Conservation (phyloP, 2,888 invertebrate genomes). For the Melieria picta region DNA sequence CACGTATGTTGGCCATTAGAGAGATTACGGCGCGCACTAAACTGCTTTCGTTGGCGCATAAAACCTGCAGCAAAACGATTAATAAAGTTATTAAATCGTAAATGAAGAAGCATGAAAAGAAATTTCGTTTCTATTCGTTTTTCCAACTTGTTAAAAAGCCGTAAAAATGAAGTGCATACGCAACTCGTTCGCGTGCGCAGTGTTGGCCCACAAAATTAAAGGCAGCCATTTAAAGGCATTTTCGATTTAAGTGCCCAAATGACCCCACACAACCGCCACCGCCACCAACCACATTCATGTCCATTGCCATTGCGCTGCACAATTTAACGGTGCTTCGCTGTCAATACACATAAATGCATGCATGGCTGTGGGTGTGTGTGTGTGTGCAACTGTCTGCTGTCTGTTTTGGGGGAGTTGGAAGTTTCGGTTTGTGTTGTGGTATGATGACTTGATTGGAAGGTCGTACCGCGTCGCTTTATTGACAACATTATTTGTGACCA, state of each 20-base stretch:
- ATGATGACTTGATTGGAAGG: constrained; percentile 10
- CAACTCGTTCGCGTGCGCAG: not conserved
- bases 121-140: not conserved
- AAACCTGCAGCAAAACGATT: constrained; percentile 5
- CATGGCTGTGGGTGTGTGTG: not conserved
- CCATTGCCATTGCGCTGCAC: too few relatives aligned
- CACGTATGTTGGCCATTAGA: too few relatives aligned
- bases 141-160: constrained; percentile 16
- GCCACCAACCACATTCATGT: too few relatives aligned
- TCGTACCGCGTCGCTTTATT: not conserved
- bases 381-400: not conserved
- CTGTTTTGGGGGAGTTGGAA: not conserved
- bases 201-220: not conserved
- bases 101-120: constrained; percentile 6
- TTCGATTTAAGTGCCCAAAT: too few relatives aligned
- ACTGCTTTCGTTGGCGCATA: not conserved
- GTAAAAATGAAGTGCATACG: not conserved
- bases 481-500: not conserved
- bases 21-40: constrained; percentile 1
- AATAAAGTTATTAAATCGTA: constrained; percentile 25
- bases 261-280: too few relatives aligned
- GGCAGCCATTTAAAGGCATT: too few relatives aligned
- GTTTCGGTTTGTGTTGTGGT: not conserved
- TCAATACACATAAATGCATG: not conserved
- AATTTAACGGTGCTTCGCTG: too few relatives aligned